These are phyloP conservation scores for Cotesia congregata DNA, from an alignment of 2,888 invertebrate species.

Conservation along the genomic window DNA sequence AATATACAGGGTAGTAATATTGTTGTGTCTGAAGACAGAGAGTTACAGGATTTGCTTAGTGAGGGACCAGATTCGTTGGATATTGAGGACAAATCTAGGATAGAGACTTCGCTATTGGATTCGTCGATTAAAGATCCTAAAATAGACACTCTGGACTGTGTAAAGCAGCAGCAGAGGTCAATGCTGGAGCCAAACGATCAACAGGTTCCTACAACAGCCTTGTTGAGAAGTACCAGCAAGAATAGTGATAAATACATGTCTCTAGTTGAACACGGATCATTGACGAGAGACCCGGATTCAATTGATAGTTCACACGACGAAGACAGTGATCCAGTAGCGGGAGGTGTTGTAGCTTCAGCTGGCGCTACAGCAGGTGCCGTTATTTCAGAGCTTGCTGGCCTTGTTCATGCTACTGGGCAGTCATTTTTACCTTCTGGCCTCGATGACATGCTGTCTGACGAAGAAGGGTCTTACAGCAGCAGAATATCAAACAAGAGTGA, in stretches of 20 bases:
- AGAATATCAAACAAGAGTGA: conserved; percentile 93
- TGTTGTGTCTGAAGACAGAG: conserved; percentile 53
- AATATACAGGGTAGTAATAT: conserved; percentile 54
- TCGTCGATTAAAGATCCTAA: conserved; percentile 50
- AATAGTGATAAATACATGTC: conserved; percentile 51
- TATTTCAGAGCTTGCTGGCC: conserved; percentile 70
- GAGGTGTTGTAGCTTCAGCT: conserved; percentile 57
- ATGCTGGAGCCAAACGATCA: conserved; percentile 62
- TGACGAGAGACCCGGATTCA: conserved; percentile 60
- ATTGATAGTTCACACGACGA: conserved; percentile 67
- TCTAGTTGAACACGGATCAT: conserved; percentile 45
- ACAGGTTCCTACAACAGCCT: conserved; percentile 58
- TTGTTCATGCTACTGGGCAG: conserved; percentile 67
- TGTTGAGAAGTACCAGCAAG: conserved; percentile 58
- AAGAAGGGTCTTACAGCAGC: conserved; percentile 89
- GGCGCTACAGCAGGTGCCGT: conserved; percentile 67
- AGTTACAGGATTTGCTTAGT: conserved; percentile 52
- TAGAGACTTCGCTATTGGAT: conserved; percentile 45
- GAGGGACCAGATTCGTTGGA: conserved; percentile 51
- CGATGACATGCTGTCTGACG: conserved; percentile 67
- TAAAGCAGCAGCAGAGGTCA: conserved; percentile 60
- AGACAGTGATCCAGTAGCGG: conserved; percentile 59
- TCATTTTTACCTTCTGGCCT: conserved; percentile 63
- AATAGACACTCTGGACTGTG: conserved; percentile 61
- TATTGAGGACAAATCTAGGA: conserved; percentile 42